These are phyloP conservation scores for Acipenser oxyrinchus DNA, from an alignment of 2,797 vertebrate species.

Conservation along the genomic window DNA sequence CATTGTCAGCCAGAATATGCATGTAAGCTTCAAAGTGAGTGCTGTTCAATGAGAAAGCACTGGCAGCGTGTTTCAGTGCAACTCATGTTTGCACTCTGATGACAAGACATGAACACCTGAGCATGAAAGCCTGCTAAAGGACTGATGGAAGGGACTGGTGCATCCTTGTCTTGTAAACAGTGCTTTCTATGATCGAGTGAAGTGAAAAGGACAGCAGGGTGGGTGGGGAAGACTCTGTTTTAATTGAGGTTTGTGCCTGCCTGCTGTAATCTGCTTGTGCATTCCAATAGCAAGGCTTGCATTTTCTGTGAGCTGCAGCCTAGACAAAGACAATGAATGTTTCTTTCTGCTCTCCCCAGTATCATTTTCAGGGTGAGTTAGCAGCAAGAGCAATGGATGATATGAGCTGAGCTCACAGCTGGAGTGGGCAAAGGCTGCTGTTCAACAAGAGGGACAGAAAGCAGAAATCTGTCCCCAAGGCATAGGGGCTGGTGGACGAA, in stretches of 20 bases:
- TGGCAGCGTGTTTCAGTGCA: not conserved
- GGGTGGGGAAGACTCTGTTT: not conserved
- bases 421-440: too few relatives aligned
- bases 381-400: not conserved
- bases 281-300: not conserved
- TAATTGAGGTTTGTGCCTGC: not conserved
- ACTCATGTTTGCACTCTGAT: not conserved
- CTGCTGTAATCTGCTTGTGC: not conserved
- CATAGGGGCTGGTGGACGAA: too few relatives aligned
- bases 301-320: not conserved
- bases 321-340: not conserved
- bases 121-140: not conserved
- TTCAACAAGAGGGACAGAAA: too few relatives aligned
- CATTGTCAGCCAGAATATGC: too few relatives aligned
- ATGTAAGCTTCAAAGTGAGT: too few relatives aligned
- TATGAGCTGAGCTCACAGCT: not conserved
- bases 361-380: not conserved
- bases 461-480: too few relatives aligned
- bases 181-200: not conserved
- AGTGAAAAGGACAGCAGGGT: not conserved
- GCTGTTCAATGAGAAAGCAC: not conserved
- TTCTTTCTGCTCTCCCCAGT: not conserved
- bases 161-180: not conserved
- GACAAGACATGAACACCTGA: not conserved
- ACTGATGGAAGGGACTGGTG: not conserved